Conservation (phyloP, 2,797 vertebrate species). For the Lates japonicus region DNA sequence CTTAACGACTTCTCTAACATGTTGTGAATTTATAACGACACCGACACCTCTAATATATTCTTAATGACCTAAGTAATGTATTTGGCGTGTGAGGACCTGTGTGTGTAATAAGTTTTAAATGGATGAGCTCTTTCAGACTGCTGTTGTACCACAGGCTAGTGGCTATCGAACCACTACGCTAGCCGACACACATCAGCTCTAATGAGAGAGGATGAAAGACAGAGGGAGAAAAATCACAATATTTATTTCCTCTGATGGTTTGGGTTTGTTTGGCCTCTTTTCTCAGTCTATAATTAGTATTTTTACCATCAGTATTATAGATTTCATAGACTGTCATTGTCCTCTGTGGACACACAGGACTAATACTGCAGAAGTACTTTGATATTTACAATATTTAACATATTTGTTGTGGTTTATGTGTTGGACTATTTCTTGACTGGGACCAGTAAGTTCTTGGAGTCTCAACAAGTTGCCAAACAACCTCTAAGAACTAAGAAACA, state of each 20-base stretch:
- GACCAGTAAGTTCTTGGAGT: background rate
- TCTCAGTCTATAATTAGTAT: background rate
- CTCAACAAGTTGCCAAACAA: background rate
- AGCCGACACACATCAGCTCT: conserved; percentile 18
- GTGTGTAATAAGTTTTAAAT: conserved; percentile 56
- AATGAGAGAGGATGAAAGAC: conserved; percentile 13
- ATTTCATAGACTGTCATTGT: background rate
- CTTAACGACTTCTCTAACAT: conserved; percentile 60
- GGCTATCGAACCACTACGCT: conserved; percentile 18
- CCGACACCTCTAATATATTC: conserved; percentile 55
- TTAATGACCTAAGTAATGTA: conserved; percentile 57
- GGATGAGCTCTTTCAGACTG: conserved; percentile 39
- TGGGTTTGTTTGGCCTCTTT: conserved; percentile 18
- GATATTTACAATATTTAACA: too few species aligned
- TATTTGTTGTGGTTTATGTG: too few species aligned
- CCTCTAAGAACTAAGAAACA: background rate
- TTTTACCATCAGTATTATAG: background rate
- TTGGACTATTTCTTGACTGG: background rate
- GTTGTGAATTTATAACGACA: conserved; percentile 63
- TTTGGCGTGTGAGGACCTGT: background rate
- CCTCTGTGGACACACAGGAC: background rate
- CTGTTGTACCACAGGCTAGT: conserved; percentile 8
- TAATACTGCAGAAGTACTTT: background rate
- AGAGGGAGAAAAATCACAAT: background rate
- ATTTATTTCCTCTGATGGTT: conserved; percentile 6